These are phyloP conservation scores for Ormyrus labotus DNA, from an alignment of 2,888 invertebrate genomes.

Conservation along the genomic window DNA sequence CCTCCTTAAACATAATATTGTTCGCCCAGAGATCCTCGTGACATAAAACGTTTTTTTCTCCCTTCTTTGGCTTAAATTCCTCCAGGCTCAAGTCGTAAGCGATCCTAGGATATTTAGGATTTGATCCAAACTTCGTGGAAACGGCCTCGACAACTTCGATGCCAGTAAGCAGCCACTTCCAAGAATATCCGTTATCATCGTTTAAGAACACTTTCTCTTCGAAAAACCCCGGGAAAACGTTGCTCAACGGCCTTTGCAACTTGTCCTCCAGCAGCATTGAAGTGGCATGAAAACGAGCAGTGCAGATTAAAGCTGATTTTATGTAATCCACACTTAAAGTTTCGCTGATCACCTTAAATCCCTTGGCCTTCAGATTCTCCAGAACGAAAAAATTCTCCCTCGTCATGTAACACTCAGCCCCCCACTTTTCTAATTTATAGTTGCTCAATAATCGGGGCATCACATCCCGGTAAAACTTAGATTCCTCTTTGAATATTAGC, in stretches of 20 bases:
- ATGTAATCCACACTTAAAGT: conserved; percentile 56
- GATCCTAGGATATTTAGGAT: too few species aligned
- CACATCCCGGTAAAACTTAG: neutral
- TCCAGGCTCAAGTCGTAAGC: too few species aligned
- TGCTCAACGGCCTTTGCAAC: too few species aligned
- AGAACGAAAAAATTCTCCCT: conserved; percentile 1
- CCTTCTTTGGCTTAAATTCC: too few species aligned
- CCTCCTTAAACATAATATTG: conserved; percentile 3
- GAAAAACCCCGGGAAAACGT: too few species aligned
- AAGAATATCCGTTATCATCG: neutral
- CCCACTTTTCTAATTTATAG: neutral
- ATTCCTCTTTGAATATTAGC: neutral
- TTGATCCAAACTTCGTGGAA: too few species aligned
- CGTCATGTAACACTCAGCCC: conserved; percentile 5
- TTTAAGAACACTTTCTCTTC: too few species aligned
- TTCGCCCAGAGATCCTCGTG: conserved; percentile 5
- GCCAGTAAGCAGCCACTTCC: too few species aligned
- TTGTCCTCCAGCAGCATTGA: too few species aligned
- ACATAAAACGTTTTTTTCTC: too few species aligned
- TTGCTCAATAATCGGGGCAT: neutral
- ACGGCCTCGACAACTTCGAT: too few species aligned
- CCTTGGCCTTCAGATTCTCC: neutral
- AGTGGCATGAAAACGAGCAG: conserved; percentile 50
- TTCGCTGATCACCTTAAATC: neutral
- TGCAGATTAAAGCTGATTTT: conserved; percentile 59